A percentile compares a stretch with the other conserved stretches of the same genome.
These are phyloP conservation scores for Stictocephala bisonia DNA, from an alignment of 2,888 invertebrate species.

Conservation along the genomic window DNA sequence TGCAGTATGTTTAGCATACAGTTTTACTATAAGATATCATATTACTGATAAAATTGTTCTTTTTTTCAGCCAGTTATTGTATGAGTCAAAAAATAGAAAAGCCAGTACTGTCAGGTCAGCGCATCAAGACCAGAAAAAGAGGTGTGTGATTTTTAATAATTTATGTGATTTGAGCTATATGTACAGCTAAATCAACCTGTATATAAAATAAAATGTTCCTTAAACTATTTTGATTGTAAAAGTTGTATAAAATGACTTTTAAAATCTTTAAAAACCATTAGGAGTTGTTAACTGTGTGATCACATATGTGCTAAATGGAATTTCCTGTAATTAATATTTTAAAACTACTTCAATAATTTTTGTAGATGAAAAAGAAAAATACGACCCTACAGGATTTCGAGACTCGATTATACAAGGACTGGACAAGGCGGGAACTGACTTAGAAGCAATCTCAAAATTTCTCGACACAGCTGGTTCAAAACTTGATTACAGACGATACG, in stretches of 20 bases:
- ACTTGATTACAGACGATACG: conserved; percentile 97
- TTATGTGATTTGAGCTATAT: too few relatives aligned
- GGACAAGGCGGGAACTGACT: conserved; percentile 93
- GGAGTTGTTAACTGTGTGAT: too few relatives aligned
- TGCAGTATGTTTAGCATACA: too few relatives aligned
- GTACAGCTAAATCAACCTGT: too few relatives aligned
- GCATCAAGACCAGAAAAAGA: conserved; percentile 99
- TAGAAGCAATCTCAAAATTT: conserved; percentile 96
- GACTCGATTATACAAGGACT: conserved; percentile 96
- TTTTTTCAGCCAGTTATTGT: conserved; percentile 87
- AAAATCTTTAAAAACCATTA: too few relatives aligned
- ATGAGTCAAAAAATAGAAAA: conserved; percentile 99
- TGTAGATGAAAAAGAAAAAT: conserved; percentile 99
- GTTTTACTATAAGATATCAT: too few relatives aligned
- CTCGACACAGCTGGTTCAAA: conserved; percentile 95
- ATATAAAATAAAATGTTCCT: too few relatives aligned
- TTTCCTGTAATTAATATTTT: conserved; percentile 28
- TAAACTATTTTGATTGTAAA: too few relatives aligned
- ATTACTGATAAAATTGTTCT: too few relatives aligned
- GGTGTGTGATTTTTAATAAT: conserved; percentile 71
- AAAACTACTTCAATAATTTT: too few relatives aligned
- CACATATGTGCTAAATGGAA: too few relatives aligned
- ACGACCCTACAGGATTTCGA: conserved; percentile 98
- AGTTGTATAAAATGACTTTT: too few relatives aligned
- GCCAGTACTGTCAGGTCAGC: conserved; percentile 99